phyloP scores from a whole-genome alignment of 2,797 vertebrate species.

The Brachyrhaphis roseni region DNA sequence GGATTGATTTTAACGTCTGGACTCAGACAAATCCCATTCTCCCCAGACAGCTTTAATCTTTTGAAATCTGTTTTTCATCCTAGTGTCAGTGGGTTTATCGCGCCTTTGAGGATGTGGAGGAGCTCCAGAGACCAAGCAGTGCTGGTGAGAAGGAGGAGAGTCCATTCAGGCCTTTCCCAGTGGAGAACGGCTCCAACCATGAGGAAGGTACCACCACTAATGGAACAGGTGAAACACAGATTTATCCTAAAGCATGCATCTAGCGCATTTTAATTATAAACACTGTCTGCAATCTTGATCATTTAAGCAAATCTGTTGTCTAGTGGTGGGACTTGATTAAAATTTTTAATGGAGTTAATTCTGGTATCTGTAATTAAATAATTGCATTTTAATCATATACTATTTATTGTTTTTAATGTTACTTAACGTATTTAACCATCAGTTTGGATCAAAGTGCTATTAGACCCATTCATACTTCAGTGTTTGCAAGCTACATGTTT shows the following conservation, averaged over 20 bases:
- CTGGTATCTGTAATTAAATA: background rate
- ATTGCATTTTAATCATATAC: background rate
- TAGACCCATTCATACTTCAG: too few relatives aligned
- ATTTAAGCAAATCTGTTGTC: background rate
- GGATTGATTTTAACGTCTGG: background rate
- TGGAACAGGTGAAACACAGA: slow-evolving; percentile 81
- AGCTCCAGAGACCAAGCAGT: slow-evolving; percentile 54
- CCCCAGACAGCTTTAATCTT: slow-evolving; percentile 8
- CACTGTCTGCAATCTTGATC: slow-evolving; percentile 11
- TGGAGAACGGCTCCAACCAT: slow-evolving; percentile 78
- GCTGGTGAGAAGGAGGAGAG: slow-evolving; percentile 71
- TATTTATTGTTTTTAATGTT: background rate
- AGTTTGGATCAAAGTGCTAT: too few relatives aligned
- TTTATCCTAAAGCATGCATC: background rate
- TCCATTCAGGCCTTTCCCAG: slow-evolving; percentile 62
- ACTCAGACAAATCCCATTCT: background rate
- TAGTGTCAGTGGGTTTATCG: slow-evolving; percentile 94
- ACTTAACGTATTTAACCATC: too few relatives aligned
- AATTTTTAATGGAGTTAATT: background rate
- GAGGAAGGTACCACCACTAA: slow-evolving; percentile 80
- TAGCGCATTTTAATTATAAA: background rate
- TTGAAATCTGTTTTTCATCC: background rate
- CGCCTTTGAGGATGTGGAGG: slow-evolving; percentile 90
- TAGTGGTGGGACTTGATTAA: background rate
- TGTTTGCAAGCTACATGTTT: too few relatives aligned